Evolutionary conservation across 2,888 invertebrate genomes (phyloP).

Genomic region (Napeogenes inachia): DNA sequence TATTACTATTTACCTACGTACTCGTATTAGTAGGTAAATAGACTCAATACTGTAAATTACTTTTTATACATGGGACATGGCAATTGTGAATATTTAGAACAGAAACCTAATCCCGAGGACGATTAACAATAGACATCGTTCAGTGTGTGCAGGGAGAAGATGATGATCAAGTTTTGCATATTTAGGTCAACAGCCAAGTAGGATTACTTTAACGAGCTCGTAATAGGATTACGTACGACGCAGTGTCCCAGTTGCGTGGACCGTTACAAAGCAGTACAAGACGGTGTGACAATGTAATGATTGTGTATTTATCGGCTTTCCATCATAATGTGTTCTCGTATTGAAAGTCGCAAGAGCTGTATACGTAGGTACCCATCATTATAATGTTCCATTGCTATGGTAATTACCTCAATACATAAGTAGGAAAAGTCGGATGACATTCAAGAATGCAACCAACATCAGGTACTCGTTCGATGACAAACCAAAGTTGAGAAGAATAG

Average conservation of each 20-base stretch:
- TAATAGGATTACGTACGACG: constrained; percentile 71
- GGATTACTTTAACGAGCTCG: constrained; percentile 71
- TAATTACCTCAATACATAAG: constrained; percentile 15
- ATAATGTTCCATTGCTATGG: constrained; percentile 33
- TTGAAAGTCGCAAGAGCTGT: constrained; percentile 45
- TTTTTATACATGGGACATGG: too few relatives aligned
- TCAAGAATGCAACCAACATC: constrained; percentile 53
- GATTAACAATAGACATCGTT: not conserved
- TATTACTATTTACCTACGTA: too few relatives aligned
- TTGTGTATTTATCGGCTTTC: constrained; percentile 59
- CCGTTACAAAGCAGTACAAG: constrained; percentile 65
- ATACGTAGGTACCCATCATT: constrained; percentile 43
- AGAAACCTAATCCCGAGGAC: too few relatives aligned
- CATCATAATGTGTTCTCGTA: constrained; percentile 44
- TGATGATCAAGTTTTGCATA: constrained; percentile 31
- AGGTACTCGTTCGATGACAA: constrained; percentile 46
- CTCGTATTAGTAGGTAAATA: too few relatives aligned
- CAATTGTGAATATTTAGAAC: too few relatives aligned
- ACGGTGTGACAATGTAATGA: constrained; percentile 68
- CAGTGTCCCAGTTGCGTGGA: constrained; percentile 64
- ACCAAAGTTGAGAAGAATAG: constrained; percentile 47
- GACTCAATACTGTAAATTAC: too few relatives aligned
- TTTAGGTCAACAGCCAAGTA: constrained; percentile 49
- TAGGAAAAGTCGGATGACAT: constrained; percentile 26
- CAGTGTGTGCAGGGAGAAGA: constrained; percentile 7